phyloP scores from a whole-genome alignment of 2,888 invertebrate genomes.

The Achlya flavicornis region DNA sequence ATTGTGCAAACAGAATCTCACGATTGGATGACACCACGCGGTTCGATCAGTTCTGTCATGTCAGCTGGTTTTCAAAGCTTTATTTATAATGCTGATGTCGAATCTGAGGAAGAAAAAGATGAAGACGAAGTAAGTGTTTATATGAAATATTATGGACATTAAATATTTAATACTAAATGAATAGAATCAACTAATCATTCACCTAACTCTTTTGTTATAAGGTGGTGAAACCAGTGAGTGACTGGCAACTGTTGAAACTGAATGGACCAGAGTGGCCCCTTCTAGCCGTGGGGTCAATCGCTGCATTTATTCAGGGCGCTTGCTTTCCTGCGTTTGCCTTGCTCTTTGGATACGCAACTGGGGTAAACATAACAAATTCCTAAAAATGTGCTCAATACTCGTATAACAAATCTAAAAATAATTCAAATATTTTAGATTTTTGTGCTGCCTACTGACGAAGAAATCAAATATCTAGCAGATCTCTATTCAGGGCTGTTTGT shows the following conservation, averaged over 20 bases:
- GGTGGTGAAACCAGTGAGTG: conserved; percentile 64
- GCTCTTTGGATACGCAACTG: conserved; percentile 87
- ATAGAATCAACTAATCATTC: background rate
- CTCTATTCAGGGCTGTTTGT: conserved; percentile 87
- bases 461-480: conserved; percentile 83
- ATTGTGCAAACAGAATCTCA: conserved; percentile 57
- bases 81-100: conserved; percentile 65
- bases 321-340: conserved; percentile 87
- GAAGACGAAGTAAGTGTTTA: conserved; percentile 63
- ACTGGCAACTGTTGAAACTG: conserved; percentile 82
- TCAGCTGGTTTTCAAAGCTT: conserved; percentile 71
- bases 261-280: conserved; percentile 87
- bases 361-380: conserved; percentile 55
- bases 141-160: background rate
- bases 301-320: conserved; percentile 85
- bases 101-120: conserved; percentile 60
- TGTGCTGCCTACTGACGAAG: conserved; percentile 78
- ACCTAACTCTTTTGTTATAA: conserved; percentile 27
- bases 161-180: background rate
- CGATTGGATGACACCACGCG: conserved; percentile 78
- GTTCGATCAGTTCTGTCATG: conserved; percentile 72
- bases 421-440: conserved; percentile 79
- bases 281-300: conserved; percentile 84
- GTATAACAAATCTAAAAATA: too few species aligned
- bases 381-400: background rate